These are phyloP conservation scores for Petrocephalus microphthalmus DNA, from an alignment of 2,113 vertebrate species.

Conservation along the genomic window DNA sequence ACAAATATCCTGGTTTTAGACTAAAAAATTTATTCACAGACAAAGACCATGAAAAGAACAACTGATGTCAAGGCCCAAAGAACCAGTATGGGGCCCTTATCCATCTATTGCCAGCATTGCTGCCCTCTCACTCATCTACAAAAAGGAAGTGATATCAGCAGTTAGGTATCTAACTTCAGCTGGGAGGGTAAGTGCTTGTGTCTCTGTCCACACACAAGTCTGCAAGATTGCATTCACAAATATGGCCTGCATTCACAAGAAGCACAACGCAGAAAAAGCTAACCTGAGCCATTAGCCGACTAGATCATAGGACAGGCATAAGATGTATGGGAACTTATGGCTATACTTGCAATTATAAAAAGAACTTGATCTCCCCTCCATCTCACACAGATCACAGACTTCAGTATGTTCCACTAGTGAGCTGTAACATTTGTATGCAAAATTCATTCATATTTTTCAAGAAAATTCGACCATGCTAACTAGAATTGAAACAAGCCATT, in stretches of 20 bases:
- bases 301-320: neutral
- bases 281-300: no score
- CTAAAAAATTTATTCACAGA: neutral
- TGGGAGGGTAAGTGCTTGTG: slow-evolving; percentile 2
- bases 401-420: neutral
- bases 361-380: neutral
- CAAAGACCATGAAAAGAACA: neutral
- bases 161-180: slow-evolving; percentile 11
- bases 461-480: neutral
- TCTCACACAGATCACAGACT: neutral
- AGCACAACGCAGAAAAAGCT: neutral
- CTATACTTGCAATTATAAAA: neutral
- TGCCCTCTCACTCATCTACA: neutral
- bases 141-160: slow-evolving; percentile 28
- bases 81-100: neutral
- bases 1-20: neutral
- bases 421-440: neutral
- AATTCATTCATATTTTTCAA: neutral
- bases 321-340: neutral
- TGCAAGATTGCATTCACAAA: neutral
- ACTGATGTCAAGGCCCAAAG: neutral
- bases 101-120: neutral
- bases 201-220: slow-evolving; percentile 20
- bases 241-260: neutral
- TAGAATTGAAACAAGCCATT: neutral